These are phyloP conservation scores for Tetropium fuscum DNA, from an alignment of 2,888 invertebrate genomes.

Conservation along the genomic window DNA sequence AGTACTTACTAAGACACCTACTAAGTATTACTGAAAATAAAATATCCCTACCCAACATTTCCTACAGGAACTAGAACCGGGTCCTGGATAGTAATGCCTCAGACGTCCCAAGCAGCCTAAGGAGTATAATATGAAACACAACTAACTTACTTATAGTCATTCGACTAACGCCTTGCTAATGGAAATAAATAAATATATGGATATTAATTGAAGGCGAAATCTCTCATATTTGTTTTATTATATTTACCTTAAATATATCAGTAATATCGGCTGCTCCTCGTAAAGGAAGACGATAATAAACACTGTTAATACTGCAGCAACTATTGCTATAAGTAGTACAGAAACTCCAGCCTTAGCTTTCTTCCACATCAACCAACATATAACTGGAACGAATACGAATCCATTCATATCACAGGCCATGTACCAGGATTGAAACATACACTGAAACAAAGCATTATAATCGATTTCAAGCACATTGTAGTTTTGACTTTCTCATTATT, in stretches of 20 bases:
- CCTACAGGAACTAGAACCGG: no score
- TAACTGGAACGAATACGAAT: constrained; percentile 52
- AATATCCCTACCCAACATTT: no score
- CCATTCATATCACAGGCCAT: constrained; percentile 55
- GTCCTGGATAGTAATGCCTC: no score
- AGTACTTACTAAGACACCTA: no score
- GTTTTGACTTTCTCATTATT: no score
- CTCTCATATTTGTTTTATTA: not conserved
- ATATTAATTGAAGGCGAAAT: no score
- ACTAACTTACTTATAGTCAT: no score
- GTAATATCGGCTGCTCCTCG: constrained; percentile 54
- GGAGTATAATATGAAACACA: no score
- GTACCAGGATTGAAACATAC: constrained; percentile 71
- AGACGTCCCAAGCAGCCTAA: no score
- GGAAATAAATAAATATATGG: not conserved
- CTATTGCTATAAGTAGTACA: constrained; percentile 39
- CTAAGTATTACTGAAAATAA: no score
- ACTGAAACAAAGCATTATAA: constrained; percentile 61
- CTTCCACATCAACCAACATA: constrained; percentile 52
- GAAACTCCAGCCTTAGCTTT: constrained; percentile 50
- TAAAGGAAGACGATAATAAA: constrained; percentile 53
- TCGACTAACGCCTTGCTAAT: no score
- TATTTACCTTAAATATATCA: constrained; percentile 57
- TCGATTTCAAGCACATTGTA: no score
- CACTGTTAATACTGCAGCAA: constrained; percentile 49